Evolutionary conservation across 2,888 invertebrate genomes (phyloP).

Genomic region (Cryptocephalus primarius): DNA sequence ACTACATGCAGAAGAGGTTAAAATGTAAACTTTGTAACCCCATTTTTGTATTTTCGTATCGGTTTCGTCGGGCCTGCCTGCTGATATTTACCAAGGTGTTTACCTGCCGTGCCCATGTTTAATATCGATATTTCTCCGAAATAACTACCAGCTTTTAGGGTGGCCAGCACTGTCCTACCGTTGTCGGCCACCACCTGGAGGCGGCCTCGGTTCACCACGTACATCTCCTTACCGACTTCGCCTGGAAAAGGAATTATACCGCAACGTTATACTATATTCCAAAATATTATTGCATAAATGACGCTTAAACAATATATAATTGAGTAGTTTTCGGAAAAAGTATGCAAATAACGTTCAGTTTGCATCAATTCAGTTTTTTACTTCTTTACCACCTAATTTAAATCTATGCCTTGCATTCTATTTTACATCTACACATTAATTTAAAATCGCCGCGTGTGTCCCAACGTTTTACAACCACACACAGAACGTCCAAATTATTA

Average conservation of each 20-base stretch:
- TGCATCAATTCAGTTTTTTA: too few relatives aligned
- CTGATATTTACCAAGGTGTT: constrained; percentile 90
- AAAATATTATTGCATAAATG: too few relatives aligned
- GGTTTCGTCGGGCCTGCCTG: constrained; percentile 22
- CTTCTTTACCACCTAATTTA: too few relatives aligned
- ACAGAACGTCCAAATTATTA: too few relatives aligned
- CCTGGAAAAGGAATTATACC: constrained; percentile 59
- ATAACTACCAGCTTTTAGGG: constrained; percentile 96
- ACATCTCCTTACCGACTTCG: constrained; percentile 99
- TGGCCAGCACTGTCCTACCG: constrained; percentile 91
- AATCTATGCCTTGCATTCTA: too few relatives aligned
- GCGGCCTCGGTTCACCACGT: constrained; percentile 94
- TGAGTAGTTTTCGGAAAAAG: too few relatives aligned
- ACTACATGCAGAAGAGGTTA: constrained; percentile 10
- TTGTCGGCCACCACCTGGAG: constrained; percentile 92
- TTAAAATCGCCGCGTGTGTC: too few relatives aligned
- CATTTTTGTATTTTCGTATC: neutral
- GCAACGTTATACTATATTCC: neutral
- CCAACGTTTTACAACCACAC: too few relatives aligned
- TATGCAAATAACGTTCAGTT: too few relatives aligned
- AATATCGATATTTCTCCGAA: constrained; percentile 99
- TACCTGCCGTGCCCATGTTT: constrained; percentile 99
- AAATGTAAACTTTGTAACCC: constrained; percentile 4
- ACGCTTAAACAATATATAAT: too few relatives aligned
- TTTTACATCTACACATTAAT: too few relatives aligned